Conservation (phyloP, 1,140 invertebrate species). For the Oppia nitens region DNA sequence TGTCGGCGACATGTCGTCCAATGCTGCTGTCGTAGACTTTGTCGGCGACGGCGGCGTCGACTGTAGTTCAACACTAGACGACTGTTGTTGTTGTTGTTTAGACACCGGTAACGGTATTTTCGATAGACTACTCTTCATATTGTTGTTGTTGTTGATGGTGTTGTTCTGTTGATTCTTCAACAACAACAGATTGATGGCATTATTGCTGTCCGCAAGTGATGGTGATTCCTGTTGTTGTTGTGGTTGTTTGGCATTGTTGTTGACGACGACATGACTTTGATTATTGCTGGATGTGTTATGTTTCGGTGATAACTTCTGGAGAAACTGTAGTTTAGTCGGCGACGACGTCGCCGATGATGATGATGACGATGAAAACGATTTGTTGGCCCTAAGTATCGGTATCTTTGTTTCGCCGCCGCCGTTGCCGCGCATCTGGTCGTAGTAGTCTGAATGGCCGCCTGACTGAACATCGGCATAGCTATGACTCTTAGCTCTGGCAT, state of each 20-base stretch:
- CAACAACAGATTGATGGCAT: too few relatives aligned
- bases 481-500: neutral
- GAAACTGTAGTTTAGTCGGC: neutral
- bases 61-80: too few relatives aligned
- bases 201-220: neutral
- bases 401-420: neutral
- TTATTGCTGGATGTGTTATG: neutral
- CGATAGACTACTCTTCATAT: too few relatives aligned
- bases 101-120: neutral
- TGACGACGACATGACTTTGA: neutral
- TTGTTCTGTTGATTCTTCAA: too few relatives aligned
- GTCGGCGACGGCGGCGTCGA: too few relatives aligned
- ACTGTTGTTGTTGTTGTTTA: too few relatives aligned
- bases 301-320: too few relatives aligned
- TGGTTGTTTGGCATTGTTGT: neutral
- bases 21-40: too few relatives aligned
- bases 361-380: too few relatives aligned
- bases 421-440: neutral
- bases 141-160: neutral
- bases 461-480: neutral
- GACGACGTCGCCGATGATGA: too few relatives aligned
- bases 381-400: neutral
- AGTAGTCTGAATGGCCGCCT: neutral
- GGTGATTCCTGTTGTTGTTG: too few relatives aligned
- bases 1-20: too few relatives aligned